Percentiles rank a stretch among this genome's conserved stretches.
These are phyloP conservation scores for Zoroaster sp. DNA, from an alignment of 53 echinoderm and acorn worm species.

Conservation along the genomic window DNA sequence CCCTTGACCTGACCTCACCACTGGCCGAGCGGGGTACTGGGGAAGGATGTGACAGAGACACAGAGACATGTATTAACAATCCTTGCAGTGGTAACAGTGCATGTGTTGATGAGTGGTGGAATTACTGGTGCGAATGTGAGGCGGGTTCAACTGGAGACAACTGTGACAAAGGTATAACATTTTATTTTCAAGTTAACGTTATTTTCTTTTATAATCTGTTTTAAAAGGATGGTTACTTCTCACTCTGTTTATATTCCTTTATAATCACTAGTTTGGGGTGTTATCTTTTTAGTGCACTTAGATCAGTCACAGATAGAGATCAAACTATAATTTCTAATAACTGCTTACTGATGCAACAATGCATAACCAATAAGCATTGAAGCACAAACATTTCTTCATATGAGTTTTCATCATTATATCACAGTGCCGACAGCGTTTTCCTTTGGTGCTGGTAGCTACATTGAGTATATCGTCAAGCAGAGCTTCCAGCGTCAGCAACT, in stretches of 20 bases:
- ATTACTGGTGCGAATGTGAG: slow-evolving; percentile 75
- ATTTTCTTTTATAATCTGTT: too few species aligned
- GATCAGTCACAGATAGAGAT: too few species aligned
- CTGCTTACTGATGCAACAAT: too few species aligned
- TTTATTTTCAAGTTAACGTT: too few species aligned
- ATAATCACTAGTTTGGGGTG: too few species aligned
- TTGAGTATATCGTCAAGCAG: slow-evolving; percentile 82
- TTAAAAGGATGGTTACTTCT: too few species aligned
- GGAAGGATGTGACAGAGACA: slow-evolving; percentile 75
- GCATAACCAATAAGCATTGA: too few species aligned
- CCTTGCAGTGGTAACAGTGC: slow-evolving; percentile 49
- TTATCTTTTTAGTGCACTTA: too few species aligned
- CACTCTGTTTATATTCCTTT: too few species aligned
- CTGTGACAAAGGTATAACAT: slow-evolving; percentile 77
- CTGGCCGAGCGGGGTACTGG: slow-evolving; percentile 37
- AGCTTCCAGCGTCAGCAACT: slow-evolving; percentile 80
- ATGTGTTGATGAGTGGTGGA: slow-evolving; percentile 97
- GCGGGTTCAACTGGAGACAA: slow-evolving; percentile 50
- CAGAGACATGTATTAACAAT: slow-evolving; percentile 51
- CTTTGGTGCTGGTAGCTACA: slow-evolving; percentile 75
- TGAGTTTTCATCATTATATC: neutral
- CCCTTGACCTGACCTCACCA: slow-evolving; percentile 45
- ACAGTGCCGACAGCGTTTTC: slow-evolving; percentile 66
- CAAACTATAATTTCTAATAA: too few species aligned
- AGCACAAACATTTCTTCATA: neutral